Conservation (phyloP, 2,113 vertebrate genomes). For the Anthoscopus minutus region DNA sequence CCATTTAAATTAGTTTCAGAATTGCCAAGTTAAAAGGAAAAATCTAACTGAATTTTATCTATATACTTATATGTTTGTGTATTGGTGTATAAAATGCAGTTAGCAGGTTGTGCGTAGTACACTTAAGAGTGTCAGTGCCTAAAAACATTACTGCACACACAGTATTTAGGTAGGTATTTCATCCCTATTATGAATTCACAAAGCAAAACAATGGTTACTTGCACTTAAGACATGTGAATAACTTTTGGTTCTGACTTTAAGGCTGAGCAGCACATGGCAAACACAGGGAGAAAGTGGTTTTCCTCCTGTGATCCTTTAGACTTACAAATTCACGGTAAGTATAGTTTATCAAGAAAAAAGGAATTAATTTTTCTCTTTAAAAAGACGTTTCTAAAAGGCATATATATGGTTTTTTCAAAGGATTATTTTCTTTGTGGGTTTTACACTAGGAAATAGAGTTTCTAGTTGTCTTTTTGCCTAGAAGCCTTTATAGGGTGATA, state of each 20-base stretch:
- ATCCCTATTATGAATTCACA: background rate
- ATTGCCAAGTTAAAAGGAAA: background rate
- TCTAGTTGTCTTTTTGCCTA: background rate
- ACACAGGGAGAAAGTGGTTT: background rate
- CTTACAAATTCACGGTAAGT: background rate
- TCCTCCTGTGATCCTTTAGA: background rate
- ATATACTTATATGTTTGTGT: background rate
- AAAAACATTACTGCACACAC: background rate
- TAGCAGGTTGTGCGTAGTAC: background rate
- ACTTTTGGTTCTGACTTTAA: background rate
- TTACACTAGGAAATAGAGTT: background rate
- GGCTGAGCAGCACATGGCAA: background rate
- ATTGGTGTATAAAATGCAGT: background rate
- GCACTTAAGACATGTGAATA: background rate
- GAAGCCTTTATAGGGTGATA: background rate
- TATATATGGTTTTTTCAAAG: background rate
- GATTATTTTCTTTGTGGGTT: background rate
- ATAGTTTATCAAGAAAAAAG: background rate
- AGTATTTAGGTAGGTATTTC: background rate
- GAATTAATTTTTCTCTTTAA: background rate
- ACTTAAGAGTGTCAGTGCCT: background rate
- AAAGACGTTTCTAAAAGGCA: background rate
- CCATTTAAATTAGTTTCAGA: background rate
- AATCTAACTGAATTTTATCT: background rate
- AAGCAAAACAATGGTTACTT: background rate